Evolutionary conservation across 2,797 vertebrate genomes (phyloP), one percentile per base, ranked within the genome.

Genomic region (Notolabrus celidotus): DNA sequence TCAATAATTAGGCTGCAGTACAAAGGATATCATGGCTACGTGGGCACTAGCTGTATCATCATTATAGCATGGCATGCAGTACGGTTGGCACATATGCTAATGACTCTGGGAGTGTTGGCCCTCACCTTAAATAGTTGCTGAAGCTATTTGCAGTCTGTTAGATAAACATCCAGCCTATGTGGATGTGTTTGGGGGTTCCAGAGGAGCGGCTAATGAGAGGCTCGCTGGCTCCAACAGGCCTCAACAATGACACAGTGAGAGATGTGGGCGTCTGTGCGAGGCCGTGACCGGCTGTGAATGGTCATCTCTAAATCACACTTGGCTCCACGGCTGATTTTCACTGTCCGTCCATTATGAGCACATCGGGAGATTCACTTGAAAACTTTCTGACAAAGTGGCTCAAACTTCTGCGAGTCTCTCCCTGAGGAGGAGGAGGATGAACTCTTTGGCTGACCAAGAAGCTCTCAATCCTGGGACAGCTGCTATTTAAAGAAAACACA

Each of bases 81-180:
- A 62, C 29, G 36, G 73, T 38, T 78, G 81, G 82, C 80, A 82
- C 29, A 67, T 20, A 75, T 67, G 77, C 31, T 80, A 83, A 88
- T 84, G 71, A 57, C 56, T 80, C 55, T 58, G 33, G 75, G 67
- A 71, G 70, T 1, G 14, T 49, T 77, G 41, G 12, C 15, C 8
- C 61, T 62, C 67, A 55, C 50, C 56, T 79, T 80, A 64, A 83
- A 84, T 76, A 85, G 82, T 36, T 42, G 25, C 34, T 75, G 42
- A 67, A 61, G 80, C 81, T 52, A 82, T 86, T 79, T 80, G 68
- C 67, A 66, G 71, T 78, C 79, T 84, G 82, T 87, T 83, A 62
- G 56, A 75, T 68, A 74, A 65, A 66, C 80, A 83, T 77, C 50
- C 73, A 80, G 75, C 74, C 66, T 33, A 81, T 82, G 77, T 68